A percentile compares a stretch with the other conserved stretches of the same genome.
Evolutionary conservation across 2,888 invertebrate species (phyloP).

Genomic region (Lepidocyrtoides sp.): DNA sequence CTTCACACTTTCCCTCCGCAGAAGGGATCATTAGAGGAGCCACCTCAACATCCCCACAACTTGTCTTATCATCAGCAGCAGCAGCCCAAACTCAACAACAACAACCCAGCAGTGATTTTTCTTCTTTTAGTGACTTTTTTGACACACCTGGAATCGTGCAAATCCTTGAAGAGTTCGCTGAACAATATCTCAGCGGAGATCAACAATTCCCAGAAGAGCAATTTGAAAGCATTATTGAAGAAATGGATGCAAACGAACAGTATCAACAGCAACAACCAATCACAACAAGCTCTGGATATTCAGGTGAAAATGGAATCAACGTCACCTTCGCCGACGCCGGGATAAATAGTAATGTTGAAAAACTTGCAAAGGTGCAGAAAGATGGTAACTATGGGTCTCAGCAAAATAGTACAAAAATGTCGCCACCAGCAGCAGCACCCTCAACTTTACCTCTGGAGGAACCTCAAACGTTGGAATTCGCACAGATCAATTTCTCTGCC

Average conservation of each 20-base stretch:
- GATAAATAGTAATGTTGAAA: neutral
- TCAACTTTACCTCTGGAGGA: slow-evolving; percentile 3
- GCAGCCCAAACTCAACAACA: slow-evolving; percentile 34
- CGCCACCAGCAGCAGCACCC: neutral
- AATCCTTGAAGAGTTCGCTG: slow-evolving; percentile 82
- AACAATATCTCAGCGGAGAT: slow-evolving; percentile 80
- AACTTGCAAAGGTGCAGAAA: neutral
- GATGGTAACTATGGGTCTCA: neutral
- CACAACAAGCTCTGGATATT: neutral
- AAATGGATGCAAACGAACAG: neutral
- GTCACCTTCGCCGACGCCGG: neutral
- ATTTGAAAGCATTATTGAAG: slow-evolving; percentile 55
- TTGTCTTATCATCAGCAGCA: slow-evolving; percentile 31
- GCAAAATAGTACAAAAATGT: neutral
- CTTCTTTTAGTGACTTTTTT: slow-evolving; percentile 82
- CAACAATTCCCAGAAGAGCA: slow-evolving; percentile 55
- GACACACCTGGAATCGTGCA: slow-evolving; percentile 83
- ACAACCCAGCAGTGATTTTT: slow-evolving; percentile 53
- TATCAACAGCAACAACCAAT: neutral
- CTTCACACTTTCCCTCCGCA: slow-evolving; percentile 85
- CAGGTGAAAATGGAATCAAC: neutral
- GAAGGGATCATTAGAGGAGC: slow-evolving; percentile 84
- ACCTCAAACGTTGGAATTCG: neutral
- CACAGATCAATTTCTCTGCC: neutral
- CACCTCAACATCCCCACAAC: slow-evolving; percentile 67